Base-by-base conservation (phyloP, 2,113 vertebrate genomes). In the Oncorhynchus masou region DNA sequence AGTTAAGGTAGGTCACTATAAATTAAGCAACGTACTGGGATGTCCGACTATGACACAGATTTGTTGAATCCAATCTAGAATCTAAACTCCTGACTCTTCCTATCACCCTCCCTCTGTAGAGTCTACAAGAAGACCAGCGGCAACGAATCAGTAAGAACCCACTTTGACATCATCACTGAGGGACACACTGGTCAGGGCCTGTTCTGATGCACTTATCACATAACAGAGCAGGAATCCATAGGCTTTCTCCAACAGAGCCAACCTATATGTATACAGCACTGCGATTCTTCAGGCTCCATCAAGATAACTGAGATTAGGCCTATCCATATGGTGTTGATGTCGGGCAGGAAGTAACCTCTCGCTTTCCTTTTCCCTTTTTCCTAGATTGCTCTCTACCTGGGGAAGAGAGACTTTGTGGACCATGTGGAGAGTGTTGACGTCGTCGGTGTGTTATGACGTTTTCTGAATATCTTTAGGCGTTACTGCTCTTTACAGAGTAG, bases 381-480 rank as follows among this genome's bases (percentile, higher is more conserved):
- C 75, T 87, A 98, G 96, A 86, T 97, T 24, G 84, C 95, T 78
- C 91, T 97, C 80, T 96, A 96, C 87, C 91, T 98, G 90, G 95
- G 92, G 11, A 97, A 92, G 85, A 92, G 94, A 83, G 96, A 98
- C 82, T 98, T 95, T 75, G 91, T 97, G 91, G 96, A 98, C 81
- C 82, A 95, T 0, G 85, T 93, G 83, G 87, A 91, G 62, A 80
- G 68, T 49, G 93, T 96, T 79, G 94, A 97, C 19, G 57, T 75
- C 2, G 94, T 97, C 29, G 96, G 95, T 98, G 89, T 86, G 95
- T 94, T 80, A 66, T 27, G 65, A 11, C 4, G 20, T 45, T 45
- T 11, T 45, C 39, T 45, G 9, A 45, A 45, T 45, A 8, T 45
- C 39, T 45, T 45, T 45, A 45, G 8, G 8, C 8, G 7, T 45